These are phyloP conservation scores for Mus spicilegus DNA, from an alignment of 2,113 vertebrate genomes.

Conservation along the genomic window DNA sequence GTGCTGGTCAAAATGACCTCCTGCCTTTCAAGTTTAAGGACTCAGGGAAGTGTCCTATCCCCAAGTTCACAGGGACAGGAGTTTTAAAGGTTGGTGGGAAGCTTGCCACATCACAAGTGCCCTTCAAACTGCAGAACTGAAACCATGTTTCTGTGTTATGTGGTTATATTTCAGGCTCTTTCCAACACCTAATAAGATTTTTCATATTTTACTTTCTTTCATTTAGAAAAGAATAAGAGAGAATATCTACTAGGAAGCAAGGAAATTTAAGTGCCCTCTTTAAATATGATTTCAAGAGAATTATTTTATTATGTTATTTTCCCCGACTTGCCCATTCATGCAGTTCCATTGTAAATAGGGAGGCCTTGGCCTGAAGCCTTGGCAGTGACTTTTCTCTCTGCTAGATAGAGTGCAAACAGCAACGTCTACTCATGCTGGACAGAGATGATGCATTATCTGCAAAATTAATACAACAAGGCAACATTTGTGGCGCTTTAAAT, in stretches of 20 bases:
- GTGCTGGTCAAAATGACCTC: background rate
- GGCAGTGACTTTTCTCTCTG: constrained; percentile 31
- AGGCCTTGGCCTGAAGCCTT: background rate
- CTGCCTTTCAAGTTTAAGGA: constrained; percentile 22
- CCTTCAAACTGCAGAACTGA: background rate
- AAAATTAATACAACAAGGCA: constrained; percentile 44
- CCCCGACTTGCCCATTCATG: background rate
- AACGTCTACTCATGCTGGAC: background rate
- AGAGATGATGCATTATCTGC: constrained; percentile 2
- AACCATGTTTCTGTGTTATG: constrained; percentile 10
- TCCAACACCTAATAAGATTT: background rate
- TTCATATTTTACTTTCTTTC: constrained; percentile 54
- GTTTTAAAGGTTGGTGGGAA: background rate
- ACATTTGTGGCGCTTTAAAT: background rate
- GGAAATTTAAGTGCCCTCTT: background rate
- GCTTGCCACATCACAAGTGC: background rate
- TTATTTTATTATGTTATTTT: constrained; percentile 19
- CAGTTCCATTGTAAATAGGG: background rate
- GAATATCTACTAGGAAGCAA: background rate
- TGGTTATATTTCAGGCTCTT: constrained; percentile 19
- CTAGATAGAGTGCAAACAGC: background rate
- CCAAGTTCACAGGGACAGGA: background rate
- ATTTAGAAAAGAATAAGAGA: constrained; percentile 43
- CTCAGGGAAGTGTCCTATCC: background rate
- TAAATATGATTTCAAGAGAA: constrained; percentile 48